Evolutionary conservation across 2,888 invertebrate genomes (phyloP).

Genomic region (Choreutis nemorana): DNA sequence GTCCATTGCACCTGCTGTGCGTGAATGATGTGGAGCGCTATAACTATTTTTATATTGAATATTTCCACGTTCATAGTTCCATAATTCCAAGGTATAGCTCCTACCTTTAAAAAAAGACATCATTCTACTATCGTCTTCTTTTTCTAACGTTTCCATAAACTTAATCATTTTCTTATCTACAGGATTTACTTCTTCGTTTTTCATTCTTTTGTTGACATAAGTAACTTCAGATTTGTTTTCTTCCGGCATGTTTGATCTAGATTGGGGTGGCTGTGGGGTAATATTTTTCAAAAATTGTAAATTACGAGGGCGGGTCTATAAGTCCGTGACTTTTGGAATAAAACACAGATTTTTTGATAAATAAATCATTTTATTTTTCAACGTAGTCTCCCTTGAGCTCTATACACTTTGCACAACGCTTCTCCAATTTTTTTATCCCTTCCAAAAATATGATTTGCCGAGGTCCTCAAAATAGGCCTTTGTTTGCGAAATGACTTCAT

Average conservation of each 20-base stretch:
- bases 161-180: conserved; percentile 12
- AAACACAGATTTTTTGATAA: no score
- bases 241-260: conserved; percentile 15
- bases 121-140: conserved; percentile 12
- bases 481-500: no score
- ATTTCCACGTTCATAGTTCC: conserved; percentile 8
- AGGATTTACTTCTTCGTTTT: conserved; percentile 15
- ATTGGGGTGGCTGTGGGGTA: no score
- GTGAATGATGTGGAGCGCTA: conserved; percentile 1
- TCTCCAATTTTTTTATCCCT: no score
- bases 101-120: conserved; percentile 16
- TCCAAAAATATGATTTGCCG: no score
- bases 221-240: conserved; percentile 11
- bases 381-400: no score
- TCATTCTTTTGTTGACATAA: conserved; percentile 10
- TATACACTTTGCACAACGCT: no score
- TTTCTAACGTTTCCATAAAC: conserved; percentile 10
- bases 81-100: conserved; percentile 15
- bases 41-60: conserved; percentile 6
- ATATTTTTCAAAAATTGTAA: no score
- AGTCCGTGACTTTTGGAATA: no score
- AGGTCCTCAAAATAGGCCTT: no score
- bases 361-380: no score
- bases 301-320: no score
- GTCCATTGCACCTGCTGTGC: neutral